phyloP scores from a whole-genome alignment of 2,888 invertebrate genomes.

The Arrhopalites spinosus region DNA sequence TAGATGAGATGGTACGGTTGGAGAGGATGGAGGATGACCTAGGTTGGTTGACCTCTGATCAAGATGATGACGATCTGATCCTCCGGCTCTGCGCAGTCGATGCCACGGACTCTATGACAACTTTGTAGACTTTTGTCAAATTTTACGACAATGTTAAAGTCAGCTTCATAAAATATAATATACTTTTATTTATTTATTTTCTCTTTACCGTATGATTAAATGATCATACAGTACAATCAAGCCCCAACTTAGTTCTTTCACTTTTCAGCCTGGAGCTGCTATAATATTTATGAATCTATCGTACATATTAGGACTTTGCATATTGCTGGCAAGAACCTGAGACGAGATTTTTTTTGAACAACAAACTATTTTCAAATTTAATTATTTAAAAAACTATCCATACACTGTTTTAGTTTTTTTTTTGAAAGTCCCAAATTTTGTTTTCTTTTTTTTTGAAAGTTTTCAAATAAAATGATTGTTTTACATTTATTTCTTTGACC shows the following conservation, averaged over 20 bases:
- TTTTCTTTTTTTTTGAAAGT: no score
- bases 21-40: constrained; percentile 49
- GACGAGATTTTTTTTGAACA: no score
- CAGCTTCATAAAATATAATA: neutral
- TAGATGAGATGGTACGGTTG: constrained; percentile 46
- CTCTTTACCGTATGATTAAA: neutral
- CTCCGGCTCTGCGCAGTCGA: constrained; percentile 52
- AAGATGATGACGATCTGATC: constrained; percentile 55
- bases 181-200: neutral
- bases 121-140: constrained; percentile 31
- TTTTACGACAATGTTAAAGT: neutral
- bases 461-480: no score
- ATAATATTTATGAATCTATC: neutral
- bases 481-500: no score
- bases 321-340: no score
- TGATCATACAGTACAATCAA: neutral
- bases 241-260: neutral
- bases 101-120: constrained; percentile 55
- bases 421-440: no score
- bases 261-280: constrained; percentile 1
- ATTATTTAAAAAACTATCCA: no score
- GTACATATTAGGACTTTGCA: no score
- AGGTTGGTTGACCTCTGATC: constrained; percentile 49
- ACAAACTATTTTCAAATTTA: no score
- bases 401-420: no score